Evolutionary conservation across 2,797 vertebrate genomes (phyloP), one percentile per base, ranked within the genome.

Genomic region (Tadarida brasiliensis): DNA sequence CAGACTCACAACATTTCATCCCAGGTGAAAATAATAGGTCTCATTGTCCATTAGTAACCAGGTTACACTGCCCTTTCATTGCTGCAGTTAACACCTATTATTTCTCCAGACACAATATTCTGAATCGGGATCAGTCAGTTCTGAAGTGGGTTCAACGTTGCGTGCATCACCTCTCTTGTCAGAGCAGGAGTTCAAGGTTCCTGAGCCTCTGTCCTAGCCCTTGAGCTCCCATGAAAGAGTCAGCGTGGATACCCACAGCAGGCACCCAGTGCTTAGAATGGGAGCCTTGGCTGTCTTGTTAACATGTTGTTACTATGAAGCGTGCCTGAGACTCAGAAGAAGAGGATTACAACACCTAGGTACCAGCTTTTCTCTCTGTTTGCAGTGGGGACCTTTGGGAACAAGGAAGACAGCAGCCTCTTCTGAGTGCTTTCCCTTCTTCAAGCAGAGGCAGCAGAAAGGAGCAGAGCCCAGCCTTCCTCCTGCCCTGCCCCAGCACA

Each of bases 41-140:
- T 71, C 67, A 22, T 70, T 67, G 84, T 59, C 44, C 35, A 47
- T 78, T 22, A 65, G 74, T 63, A 89, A 78, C 80, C 80, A 83
- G 82, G 89, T 83, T 61, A 33, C 47, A 24, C 22, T 26, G 67
- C 65, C 63, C 56, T 56, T 33, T 68, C 67, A 35, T 61, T 51
- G 70, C 20, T 1, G 24, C 56, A 24, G 57, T 80, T 80, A 90
- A 67, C 91, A 85, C 56, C 80, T 54, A 35, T 87, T 76, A 59
- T 56, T 87, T 87, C 73, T 77, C 49, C 61, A 22, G 47, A 59
- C 87, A 61, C 54, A 1, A 83, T 91, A 74, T 47, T 54, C 35
- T 2, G 4, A 94, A 57, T 84, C 71, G 65, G 54, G 57, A 74
- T 51, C 87, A 68, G 61, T 76, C 11, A 49, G 88, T 67, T 77